These are phyloP conservation scores for Mobula birostris DNA, from an alignment of 2,113 vertebrate genomes.

Conservation along the genomic window DNA sequence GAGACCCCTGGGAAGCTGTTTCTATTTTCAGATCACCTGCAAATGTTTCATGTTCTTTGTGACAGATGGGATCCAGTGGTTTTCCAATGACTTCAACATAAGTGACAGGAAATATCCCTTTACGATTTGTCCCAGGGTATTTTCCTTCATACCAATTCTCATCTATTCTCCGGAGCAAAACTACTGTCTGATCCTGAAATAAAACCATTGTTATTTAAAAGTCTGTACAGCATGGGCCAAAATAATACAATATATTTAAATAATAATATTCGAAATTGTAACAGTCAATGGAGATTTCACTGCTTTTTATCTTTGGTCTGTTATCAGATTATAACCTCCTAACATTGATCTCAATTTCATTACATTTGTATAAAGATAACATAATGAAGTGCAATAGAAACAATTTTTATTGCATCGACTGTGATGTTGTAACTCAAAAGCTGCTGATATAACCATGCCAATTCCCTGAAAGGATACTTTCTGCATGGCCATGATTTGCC, in stretches of 20 bases:
- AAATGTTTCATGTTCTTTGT: background rate
- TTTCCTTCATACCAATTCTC: conserved; percentile 35
- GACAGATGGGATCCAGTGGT: background rate
- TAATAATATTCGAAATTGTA: background rate
- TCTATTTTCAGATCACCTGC: background rate
- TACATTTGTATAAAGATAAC: background rate
- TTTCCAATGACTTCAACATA: conserved; percentile 33
- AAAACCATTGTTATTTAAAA: background rate
- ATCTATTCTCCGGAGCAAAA: conserved; percentile 17
- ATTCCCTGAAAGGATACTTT: background rate
- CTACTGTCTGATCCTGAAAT: conserved; percentile 14
- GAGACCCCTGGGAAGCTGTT: background rate
- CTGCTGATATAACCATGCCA: background rate
- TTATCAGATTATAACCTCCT: background rate
- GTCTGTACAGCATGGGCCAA: background rate
- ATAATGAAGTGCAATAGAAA: background rate
- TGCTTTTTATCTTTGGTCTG: background rate
- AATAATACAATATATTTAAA: background rate
- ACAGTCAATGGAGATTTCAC: background rate
- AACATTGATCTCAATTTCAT: background rate
- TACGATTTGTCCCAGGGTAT: background rate
- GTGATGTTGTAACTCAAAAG: background rate
- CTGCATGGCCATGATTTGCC: background rate
- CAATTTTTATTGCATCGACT: background rate
- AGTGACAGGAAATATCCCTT: conserved; percentile 35